Base-by-base conservation (phyloP, 2,888 invertebrate species). In the Drosophila nr. perissopoda region DNA sequence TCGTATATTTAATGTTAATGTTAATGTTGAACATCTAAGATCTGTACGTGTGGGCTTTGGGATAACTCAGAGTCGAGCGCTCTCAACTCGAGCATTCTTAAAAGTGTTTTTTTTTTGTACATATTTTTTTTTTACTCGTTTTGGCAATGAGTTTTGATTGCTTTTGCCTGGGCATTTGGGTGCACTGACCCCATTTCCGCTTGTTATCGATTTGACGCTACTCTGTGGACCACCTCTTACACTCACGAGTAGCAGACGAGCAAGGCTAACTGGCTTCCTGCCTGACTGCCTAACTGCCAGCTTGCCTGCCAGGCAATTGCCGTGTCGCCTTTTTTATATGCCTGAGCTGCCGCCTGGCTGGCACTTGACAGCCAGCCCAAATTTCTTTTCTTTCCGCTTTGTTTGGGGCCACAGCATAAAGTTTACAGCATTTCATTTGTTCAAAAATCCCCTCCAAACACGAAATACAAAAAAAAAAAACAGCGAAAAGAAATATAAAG, bases 101-200 rank as follows among this genome's bases (percentile, higher is more conserved):
- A 13, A 4, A 13, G 7, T 10, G 48, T 29, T 63, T 33, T 51
- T 53, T 46, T 31, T 72, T 70, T 42, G 2, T 46, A 13, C 4
- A 16, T 25, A 46, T 51, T 36, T 52, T 69, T 69, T 25, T 78
- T 66, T 72, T 70, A 48, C 69, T 79, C 76, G 72, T 86, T 86
- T 86, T 86, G 85, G 85, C 85, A 88, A 85, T 89, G 85, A 89
- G 88, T 86, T 86, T 86, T 86, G 85, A 86, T 86, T 89, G 90
- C 85, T 86, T 88, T 86, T 82, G 83, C 86, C 77, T 86, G 90
- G 88, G 74, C 83, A 82, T 89, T 82, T 76, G 88, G 88, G 89
- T 89, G 85, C 85, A 89, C 70, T 85, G 85, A 86, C 90, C 90
- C 85, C 88, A 85, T 89, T 86, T 86, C 85, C 88, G 83, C 90